These are phyloP conservation scores for Dunckerocampus dactyliophorus DNA, from an alignment of 2,113 vertebrate species.

Conservation along the genomic window DNA sequence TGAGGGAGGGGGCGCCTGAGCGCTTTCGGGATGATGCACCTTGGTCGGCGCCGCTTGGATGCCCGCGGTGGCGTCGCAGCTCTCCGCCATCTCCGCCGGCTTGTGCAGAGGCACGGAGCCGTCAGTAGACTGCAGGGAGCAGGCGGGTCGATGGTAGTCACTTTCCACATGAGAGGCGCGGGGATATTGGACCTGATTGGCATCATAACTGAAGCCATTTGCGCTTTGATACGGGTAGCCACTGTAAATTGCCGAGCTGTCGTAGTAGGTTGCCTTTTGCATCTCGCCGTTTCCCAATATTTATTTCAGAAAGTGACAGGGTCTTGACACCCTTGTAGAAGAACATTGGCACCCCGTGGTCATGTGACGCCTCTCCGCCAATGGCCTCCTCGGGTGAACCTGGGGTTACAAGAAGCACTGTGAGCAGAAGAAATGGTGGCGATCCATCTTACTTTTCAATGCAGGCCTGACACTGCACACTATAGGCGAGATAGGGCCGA, in stretches of 20 bases:
- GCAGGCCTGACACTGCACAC: slow-evolving; percentile 94
- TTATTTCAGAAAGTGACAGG: slow-evolving; percentile 98
- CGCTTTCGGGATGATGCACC: not conserved
- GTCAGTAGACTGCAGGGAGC: slow-evolving; percentile 90
- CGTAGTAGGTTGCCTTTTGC: slow-evolving; percentile 99
- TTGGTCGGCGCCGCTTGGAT: slow-evolving; percentile 70
- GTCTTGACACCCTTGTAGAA: slow-evolving; percentile 99
- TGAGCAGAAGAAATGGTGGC: slow-evolving; percentile 93
- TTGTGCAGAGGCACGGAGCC: slow-evolving; percentile 84
- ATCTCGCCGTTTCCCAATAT: slow-evolving; percentile 99
- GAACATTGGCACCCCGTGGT: slow-evolving; percentile 99
- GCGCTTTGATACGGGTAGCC: slow-evolving; percentile 98
- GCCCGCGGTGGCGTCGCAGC: slow-evolving; percentile 83
- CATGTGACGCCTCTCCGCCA: slow-evolving; percentile 97
- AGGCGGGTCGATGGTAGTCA: slow-evolving; percentile 94
- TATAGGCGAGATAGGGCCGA: slow-evolving; percentile 92
- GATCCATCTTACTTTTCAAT: slow-evolving; percentile 99
- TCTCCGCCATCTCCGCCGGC: slow-evolving; percentile 85
- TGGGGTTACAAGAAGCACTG: slow-evolving; percentile 90
- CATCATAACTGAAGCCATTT: slow-evolving; percentile 98
- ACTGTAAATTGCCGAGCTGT: slow-evolving; percentile 98
- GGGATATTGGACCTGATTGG: slow-evolving; percentile 94
- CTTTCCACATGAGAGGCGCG: slow-evolving; percentile 86
- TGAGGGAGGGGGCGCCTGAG: slow-evolving; percentile 65
- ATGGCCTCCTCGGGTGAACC: slow-evolving; percentile 93